Evolutionary conservation across 2,888 invertebrate species (phyloP).

Genomic region (Drosophila aldrichi): DNA sequence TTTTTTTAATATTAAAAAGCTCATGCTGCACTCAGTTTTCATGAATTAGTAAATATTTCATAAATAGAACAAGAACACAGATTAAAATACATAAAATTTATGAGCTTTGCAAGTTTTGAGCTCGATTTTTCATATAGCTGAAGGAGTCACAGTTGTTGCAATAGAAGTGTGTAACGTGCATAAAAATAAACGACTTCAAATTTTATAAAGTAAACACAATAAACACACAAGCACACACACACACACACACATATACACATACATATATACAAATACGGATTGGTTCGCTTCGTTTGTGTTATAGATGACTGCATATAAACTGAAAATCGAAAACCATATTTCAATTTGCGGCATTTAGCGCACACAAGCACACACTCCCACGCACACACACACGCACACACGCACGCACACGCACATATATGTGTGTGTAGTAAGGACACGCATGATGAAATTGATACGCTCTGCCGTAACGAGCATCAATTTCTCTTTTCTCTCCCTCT

Average conservation of each 20-base stretch:
- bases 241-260: conserved; percentile 5
- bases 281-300: conserved; percentile 62
- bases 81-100: not conserved
- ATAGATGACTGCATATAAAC: conserved; percentile 79
- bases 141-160: not conserved
- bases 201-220: conserved; percentile 77
- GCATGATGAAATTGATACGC: conserved; percentile 79
- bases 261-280: conserved; percentile 25
- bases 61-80: not conserved
- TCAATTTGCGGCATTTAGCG: conserved; percentile 80
- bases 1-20: not conserved
- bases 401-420: not conserved
- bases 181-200: conserved; percentile 67
- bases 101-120: not conserved
- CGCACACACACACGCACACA: conserved; percentile 2
- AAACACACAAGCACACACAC: conserved; percentile 43
- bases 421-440: conserved; percentile 50
- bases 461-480: conserved; percentile 61
- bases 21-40: not conserved
- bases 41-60: not conserved
- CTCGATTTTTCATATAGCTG: not conserved
- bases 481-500: conserved; percentile 13
- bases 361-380: conserved; percentile 47
- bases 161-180: conserved; percentile 30
- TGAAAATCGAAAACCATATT: conserved; percentile 81